Conservation (phyloP, 2,113 vertebrate genomes). For the Bubo blakistoni region DNA sequence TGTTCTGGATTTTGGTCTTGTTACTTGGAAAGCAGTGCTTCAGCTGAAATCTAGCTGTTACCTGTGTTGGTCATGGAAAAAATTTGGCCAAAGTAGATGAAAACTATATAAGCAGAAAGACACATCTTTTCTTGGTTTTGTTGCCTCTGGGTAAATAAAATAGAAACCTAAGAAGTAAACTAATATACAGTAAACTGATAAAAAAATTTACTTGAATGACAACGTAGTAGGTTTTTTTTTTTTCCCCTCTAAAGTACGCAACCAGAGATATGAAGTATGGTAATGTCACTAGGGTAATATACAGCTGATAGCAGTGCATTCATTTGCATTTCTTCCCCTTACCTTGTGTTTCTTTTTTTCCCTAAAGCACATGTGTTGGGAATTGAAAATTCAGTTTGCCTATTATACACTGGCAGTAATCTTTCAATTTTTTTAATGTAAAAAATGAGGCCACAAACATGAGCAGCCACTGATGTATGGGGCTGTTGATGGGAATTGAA, state of each 20-base stretch:
- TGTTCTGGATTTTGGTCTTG: not conserved
- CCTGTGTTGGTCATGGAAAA: not conserved
- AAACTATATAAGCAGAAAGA: not conserved
- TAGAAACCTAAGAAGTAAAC: constrained; percentile 34
- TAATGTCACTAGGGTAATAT: constrained; percentile 55
- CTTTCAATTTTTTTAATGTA: constrained; percentile 69
- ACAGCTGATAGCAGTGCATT: constrained; percentile 59
- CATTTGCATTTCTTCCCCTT: constrained; percentile 68
- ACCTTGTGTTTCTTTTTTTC: constrained; percentile 26
- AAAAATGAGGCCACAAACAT: constrained; percentile 73
- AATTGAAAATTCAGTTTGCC: constrained; percentile 74
- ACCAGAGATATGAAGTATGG: constrained; percentile 52
- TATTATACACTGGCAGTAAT: constrained; percentile 73
- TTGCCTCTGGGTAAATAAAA: constrained; percentile 1
- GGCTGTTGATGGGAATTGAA: constrained; percentile 80
- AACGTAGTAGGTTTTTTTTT: not conserved
- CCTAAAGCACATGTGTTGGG: constrained; percentile 60
- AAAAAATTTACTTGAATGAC: constrained; percentile 48
- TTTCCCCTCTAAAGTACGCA: not conserved
- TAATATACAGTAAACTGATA: constrained; percentile 38
- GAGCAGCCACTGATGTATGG: constrained; percentile 76
- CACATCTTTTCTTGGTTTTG: not conserved
- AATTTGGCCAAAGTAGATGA: not conserved
- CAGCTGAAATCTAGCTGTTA: not conserved
- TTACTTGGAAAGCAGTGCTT: not conserved